phyloP scores from a whole-genome alignment of 2,113 vertebrate species.

The Microtus ochrogaster region DNA sequence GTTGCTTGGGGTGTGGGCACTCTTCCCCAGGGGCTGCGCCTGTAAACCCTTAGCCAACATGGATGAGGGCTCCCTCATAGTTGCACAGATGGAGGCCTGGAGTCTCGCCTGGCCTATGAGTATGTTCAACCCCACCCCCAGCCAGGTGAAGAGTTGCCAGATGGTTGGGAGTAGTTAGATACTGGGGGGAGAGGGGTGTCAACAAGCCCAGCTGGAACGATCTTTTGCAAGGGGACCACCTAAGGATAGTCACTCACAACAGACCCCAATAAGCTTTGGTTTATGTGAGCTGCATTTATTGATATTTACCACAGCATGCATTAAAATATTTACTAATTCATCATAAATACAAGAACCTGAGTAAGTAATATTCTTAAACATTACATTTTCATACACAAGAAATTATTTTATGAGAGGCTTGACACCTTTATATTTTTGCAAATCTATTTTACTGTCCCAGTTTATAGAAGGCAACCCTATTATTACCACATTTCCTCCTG shows the following conservation, averaged over 20 bases:
- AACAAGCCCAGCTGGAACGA: background rate
- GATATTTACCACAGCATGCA: background rate
- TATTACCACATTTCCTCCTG: background rate
- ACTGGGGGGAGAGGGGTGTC: background rate
- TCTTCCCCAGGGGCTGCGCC: background rate
- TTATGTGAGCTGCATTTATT: background rate
- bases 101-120: background rate
- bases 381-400: conserved; percentile 23
- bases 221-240: background rate
- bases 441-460: background rate
- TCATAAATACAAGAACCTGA: background rate
- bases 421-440: background rate
- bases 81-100: background rate
- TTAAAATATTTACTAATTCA: background rate
- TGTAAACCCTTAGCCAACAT: background rate
- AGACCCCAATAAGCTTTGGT: background rate
- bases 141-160: background rate
- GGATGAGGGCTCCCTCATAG: background rate
- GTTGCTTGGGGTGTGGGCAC: background rate
- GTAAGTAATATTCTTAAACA: conserved; percentile 16
- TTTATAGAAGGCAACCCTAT: background rate
- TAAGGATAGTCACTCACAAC: background rate
- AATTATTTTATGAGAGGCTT: background rate
- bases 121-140: background rate
- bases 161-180: background rate